phyloP scores from a whole-genome alignment of 1,140 invertebrate species.

The Protaetia brevitarsis region DNA sequence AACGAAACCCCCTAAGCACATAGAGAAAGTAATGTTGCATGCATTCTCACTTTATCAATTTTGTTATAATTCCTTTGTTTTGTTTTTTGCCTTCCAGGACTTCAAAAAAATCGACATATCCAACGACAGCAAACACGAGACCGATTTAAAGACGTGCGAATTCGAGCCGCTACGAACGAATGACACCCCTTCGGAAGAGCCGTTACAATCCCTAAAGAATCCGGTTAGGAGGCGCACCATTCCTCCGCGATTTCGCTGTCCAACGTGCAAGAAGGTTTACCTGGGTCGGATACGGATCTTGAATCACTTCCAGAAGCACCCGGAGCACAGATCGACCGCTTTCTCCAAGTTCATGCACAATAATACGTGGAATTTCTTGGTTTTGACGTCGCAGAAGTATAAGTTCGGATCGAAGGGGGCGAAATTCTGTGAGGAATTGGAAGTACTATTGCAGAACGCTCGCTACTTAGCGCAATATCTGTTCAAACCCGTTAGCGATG shows the following conservation, averaged over 20 bases:
- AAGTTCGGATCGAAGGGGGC: slow-evolving; percentile 34
- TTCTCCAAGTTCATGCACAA: slow-evolving; percentile 33
- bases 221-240: slow-evolving; percentile 52
- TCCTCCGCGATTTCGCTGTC: slow-evolving; percentile 56
- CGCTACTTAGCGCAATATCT: slow-evolving; percentile 38
- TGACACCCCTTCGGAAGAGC: slow-evolving; percentile 25
- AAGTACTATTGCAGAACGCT: slow-evolving; percentile 40
- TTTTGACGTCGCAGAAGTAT: slow-evolving; percentile 39
- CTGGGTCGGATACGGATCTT: slow-evolving; percentile 55
- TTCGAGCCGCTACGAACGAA: slow-evolving; percentile 34
- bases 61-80: slow-evolving; percentile 8
- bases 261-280: slow-evolving; percentile 59
- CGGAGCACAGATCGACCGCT: slow-evolving; percentile 55
- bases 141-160: slow-evolving; percentile 36
- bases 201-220: slow-evolving; percentile 22
- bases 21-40: slow-evolving; percentile 42
- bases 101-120: slow-evolving; percentile 41
- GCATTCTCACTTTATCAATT: neutral
- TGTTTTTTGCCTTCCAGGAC: slow-evolving; percentile 32
- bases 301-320: slow-evolving; percentile 62
- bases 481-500: slow-evolving; percentile 37
- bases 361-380: slow-evolving; percentile 44
- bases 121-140: slow-evolving; percentile 26
- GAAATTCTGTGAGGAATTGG: slow-evolving; percentile 45
- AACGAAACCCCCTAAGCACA: slow-evolving; percentile 42